These are phyloP conservation scores for Panagrolaimus sp. DNA, from an alignment of 1,140 invertebrate genomes.

Conservation along the genomic window DNA sequence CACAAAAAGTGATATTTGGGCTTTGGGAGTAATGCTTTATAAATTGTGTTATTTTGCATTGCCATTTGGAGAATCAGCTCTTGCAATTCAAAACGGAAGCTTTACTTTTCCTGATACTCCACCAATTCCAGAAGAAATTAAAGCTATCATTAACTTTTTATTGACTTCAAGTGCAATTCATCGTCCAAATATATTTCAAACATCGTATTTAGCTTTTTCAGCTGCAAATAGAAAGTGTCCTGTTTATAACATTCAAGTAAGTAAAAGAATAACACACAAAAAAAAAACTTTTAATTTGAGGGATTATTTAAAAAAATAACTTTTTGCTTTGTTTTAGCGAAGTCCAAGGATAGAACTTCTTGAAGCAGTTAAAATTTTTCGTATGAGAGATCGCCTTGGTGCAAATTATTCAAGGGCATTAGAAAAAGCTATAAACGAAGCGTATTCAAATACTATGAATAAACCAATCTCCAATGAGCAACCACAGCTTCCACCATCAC, in stretches of 20 bases:
- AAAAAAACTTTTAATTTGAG: too few species aligned
- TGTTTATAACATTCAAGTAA: constrained; percentile 54
- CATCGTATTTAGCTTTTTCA: constrained; percentile 49
- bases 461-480: background rate
- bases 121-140: constrained; percentile 41
- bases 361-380: constrained; percentile 39
- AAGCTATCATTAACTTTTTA: constrained; percentile 52
- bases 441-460: background rate
- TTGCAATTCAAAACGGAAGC: constrained; percentile 85
- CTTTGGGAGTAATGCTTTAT: constrained; percentile 80
- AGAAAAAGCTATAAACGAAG: constrained; percentile 44
- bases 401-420: constrained; percentile 39
- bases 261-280: too few species aligned
- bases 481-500: background rate
- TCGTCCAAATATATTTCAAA: constrained; percentile 54
- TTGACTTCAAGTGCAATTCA: constrained; percentile 39
- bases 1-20: constrained; percentile 63
- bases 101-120: constrained; percentile 70
- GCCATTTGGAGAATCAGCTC: constrained; percentile 84
- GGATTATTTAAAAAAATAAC: constrained; percentile 2
- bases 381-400: constrained; percentile 39
- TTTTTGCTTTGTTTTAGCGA: constrained; percentile 24
- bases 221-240: constrained; percentile 42
- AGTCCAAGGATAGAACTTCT: constrained; percentile 35
- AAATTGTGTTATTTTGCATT: constrained; percentile 84